Evolutionary conservation across 92 coral and sea anemone species (phyloP), one percentile per base, ranked within the genome.

Genomic region (Actinostola sp.): DNA sequence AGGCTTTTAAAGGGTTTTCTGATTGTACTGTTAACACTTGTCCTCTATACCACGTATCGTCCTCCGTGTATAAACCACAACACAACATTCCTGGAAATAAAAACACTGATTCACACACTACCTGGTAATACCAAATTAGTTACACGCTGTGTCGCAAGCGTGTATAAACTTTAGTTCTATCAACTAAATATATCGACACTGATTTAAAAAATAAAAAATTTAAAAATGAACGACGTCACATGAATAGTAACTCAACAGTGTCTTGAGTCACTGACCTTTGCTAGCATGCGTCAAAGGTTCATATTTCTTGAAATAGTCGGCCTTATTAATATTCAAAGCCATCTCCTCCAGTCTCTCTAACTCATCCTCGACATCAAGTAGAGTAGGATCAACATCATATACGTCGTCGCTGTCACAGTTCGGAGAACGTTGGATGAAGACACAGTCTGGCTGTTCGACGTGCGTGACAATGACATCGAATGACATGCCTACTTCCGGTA

Each of bases 41-140:
- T 8, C 86, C 97, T n/a, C 98, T 76, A 83, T 94, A 94, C 98
- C 98, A 94, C 83, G 80, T 85, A 24, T 88, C 92, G 78, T 94
- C 98, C 55, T 94, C 92, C 39, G 92, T 85, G 84, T 94, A 94
- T 0, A 74, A 60, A 1, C 90, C 97, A 81, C 98, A 94, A 48
- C 98, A 94, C 29, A 94, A 73, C 97, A 94, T 88, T 15, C 92
- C 97, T 90, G 48, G 28, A 30, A 32, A 25, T 6, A 2, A 8
- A 51, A 19, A 51, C 28, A 25, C n/a, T n/a, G n/a, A n/a, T n/a
- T n/a, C n/a, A n/a, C n/a, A n/a, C n/a, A n/a, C n/a, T n/a, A n/a
- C n/a, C n/a, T n/a, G n/a, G n/a, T n/a, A n/a, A n/a, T n/a, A n/a
- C n/a, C n/a, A n/a, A n/a, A n/a, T n/a, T n/a, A n/a, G n/a, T n/a